Evolutionary conservation across 2,888 invertebrate species (phyloP).

Genomic region (Meghimatium bilineatum): DNA sequence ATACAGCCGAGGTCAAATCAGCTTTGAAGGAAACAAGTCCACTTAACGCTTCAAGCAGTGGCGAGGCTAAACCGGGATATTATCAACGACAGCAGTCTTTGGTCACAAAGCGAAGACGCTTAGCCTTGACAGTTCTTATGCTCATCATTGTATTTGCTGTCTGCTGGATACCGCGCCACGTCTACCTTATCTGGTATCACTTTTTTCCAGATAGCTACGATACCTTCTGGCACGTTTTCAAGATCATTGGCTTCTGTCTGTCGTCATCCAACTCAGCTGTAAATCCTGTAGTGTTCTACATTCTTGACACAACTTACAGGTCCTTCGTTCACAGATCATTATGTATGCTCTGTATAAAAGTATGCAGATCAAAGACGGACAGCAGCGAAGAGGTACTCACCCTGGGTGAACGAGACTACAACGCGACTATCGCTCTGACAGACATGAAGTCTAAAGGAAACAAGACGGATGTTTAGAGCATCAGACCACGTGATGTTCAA

Average conservation of each 20-base stretch:
- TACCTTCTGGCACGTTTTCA: conserved; percentile 67
- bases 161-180: conserved; percentile 68
- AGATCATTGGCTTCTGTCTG: conserved; percentile 58
- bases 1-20: not conserved
- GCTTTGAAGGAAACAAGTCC: conserved; percentile 22
- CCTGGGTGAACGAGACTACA: conserved; percentile 35
- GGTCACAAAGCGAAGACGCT: conserved; percentile 38
- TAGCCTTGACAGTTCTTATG: conserved; percentile 59
- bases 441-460: conserved; percentile 31
- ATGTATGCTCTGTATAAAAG: conserved; percentile 1
- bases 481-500: not conserved
- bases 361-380: conserved; percentile 3
- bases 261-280: conserved; percentile 57
- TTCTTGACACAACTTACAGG: conserved; percentile 55
- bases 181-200: conserved; percentile 66
- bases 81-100: conserved; percentile 24
- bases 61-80: not conserved
- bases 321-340: conserved; percentile 16
- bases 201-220: conserved; percentile 60
- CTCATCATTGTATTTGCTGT: conserved; percentile 64
- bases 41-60: conserved; percentile 12
- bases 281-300: conserved; percentile 57
- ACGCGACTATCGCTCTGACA: conserved; percentile 32
- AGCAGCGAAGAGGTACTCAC: conserved; percentile 7
- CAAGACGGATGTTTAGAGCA: conserved; percentile 20